These are phyloP conservation scores for Pseudonaja textilis DNA, from an alignment of 2,113 vertebrate species.

Conservation along the genomic window DNA sequence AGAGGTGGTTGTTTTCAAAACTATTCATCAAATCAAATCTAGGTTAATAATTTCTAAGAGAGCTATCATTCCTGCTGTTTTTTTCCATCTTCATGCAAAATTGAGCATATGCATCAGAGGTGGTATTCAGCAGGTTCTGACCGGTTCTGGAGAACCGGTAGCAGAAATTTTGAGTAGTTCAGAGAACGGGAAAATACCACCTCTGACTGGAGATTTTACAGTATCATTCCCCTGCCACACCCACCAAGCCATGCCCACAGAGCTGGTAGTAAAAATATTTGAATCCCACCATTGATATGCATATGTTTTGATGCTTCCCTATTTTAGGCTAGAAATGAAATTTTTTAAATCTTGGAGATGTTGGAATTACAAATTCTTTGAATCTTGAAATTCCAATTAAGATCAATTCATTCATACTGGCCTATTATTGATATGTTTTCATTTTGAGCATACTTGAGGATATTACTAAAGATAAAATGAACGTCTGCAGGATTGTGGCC, in stretches of 20 bases:
- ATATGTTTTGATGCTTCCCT: not conserved
- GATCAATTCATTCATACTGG: not conserved
- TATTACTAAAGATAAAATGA: not conserved
- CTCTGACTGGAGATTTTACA: too few relatives aligned
- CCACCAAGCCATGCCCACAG: too few relatives aligned
- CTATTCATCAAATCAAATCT: not conserved
- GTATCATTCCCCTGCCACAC: too few relatives aligned
- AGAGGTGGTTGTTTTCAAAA: not conserved
- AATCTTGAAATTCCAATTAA: not conserved
- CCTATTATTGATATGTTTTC: not conserved
- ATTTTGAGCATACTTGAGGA: not conserved
- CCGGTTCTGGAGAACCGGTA: too few relatives aligned
- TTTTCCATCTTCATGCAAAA: not conserved
- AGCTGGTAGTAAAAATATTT: too few relatives aligned
- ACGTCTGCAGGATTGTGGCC: not conserved
- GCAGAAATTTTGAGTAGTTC: too few relatives aligned
- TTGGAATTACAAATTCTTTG: not conserved
- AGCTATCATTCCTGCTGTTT: not conserved
- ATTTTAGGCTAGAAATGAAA: not conserved
- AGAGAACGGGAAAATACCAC: too few relatives aligned
- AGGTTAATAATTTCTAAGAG: not conserved
- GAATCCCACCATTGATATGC: not conserved
- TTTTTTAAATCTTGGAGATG: not conserved
- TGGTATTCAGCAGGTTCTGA: too few relatives aligned
- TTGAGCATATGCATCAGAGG: not conserved